Evolutionary conservation across 2,888 invertebrate genomes (phyloP).

Genomic region (Thera britannica): DNA sequence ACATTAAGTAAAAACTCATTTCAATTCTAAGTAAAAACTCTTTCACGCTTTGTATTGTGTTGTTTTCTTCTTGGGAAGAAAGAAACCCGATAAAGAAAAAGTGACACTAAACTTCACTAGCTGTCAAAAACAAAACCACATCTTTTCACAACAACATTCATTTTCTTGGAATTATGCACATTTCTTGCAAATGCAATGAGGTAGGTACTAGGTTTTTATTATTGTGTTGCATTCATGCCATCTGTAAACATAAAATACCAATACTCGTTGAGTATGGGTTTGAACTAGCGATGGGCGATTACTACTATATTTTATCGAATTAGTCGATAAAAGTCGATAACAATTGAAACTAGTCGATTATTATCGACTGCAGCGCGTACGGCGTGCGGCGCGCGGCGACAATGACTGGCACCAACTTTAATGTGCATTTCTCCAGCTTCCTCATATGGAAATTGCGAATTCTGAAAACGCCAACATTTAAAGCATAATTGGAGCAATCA

Average conservation of each 20-base stretch:
- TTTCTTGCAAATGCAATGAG: constrained; percentile 52
- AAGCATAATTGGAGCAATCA: no score
- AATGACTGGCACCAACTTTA: no score
- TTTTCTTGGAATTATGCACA: constrained; percentile 21
- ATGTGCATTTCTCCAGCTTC: no score
- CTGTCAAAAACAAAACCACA: constrained; percentile 15
- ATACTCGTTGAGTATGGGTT: background rate
- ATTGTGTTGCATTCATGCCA: constrained; percentile 23
- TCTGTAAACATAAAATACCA: constrained; percentile 19
- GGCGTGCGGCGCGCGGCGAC: no score
- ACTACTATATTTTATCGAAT: no score
- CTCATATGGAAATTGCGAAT: no score
- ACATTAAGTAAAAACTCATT: no score
- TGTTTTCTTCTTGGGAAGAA: background rate
- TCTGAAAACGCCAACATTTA: no score
- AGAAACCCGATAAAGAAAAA: constrained; percentile 3
- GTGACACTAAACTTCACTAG: constrained; percentile 16
- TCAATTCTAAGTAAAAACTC: background rate
- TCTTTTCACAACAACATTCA: constrained; percentile 26
- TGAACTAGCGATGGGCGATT: background rate
- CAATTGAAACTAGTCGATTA: no score
- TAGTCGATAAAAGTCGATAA: no score
- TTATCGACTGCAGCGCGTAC: no score
- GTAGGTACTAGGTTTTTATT: constrained; percentile 48
- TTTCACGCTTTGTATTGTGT: background rate